Evolutionary conservation across 1,140 invertebrate species (phyloP).

Genomic region (Lysiphlebus fabarum): DNA sequence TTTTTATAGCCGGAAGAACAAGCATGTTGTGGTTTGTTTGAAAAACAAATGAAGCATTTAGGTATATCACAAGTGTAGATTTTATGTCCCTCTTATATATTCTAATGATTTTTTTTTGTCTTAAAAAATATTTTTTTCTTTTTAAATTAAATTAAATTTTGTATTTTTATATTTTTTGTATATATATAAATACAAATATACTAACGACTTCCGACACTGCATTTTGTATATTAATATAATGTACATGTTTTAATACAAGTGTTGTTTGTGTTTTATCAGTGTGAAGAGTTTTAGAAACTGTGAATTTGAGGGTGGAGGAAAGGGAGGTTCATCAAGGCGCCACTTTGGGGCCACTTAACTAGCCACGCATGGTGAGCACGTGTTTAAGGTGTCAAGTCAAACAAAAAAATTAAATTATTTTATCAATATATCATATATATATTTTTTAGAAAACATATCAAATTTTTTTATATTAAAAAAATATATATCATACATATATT

Average conservation of each 20-base stretch:
- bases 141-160: too few relatives aligned
- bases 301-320: constrained; percentile 25
- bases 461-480: too few relatives aligned
- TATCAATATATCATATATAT: background rate
- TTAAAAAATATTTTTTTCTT: background rate
- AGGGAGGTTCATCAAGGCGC: constrained; percentile 30
- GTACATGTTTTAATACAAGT: too few relatives aligned
- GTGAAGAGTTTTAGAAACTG: constrained; percentile 13
- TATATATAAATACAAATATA: background rate
- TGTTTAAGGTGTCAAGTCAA: constrained; percentile 50
- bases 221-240: too few relatives aligned
- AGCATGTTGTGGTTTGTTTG: constrained; percentile 19
- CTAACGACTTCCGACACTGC: too few relatives aligned
- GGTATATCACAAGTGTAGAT: constrained; percentile 21
- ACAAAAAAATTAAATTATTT: constrained; percentile 6
- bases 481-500: too few relatives aligned
- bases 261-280: too few relatives aligned
- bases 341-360: constrained; percentile 42
- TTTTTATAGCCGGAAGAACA: constrained; percentile 38
- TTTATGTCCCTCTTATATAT: constrained; percentile 24
- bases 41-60: constrained; percentile 48
- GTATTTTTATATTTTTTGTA: background rate
- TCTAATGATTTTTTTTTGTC: background rate
- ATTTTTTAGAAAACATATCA: too few relatives aligned
- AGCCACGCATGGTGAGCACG: constrained; percentile 52